Base-by-base conservation (phyloP, 2,113 vertebrate species). In the Perccottus glenii region DNA sequence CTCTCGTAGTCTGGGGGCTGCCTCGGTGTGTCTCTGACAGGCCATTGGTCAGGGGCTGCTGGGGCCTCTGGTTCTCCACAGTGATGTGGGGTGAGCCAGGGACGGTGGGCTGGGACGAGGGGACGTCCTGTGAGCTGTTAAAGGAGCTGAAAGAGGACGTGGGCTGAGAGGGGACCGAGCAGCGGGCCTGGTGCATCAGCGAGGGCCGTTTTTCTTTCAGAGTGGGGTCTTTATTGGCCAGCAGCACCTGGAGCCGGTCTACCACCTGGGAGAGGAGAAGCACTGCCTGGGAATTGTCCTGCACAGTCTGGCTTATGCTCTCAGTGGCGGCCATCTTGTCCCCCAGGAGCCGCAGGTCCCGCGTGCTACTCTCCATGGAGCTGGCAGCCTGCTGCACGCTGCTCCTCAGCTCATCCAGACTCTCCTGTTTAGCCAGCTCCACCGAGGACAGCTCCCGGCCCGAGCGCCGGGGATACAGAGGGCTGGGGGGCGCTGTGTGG, bases 251-350 rank as follows among this genome's bases (percentile, higher is more conserved):
- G 14, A 92, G 81, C 42, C 69, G 83, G 11, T 89, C 85, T 47
- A 92, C 82, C 42, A 88, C 86, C 74, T 86, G 75, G 0, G 81
- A 70, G 66, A 92, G 84, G 35, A 90, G 77, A 4, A 68, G 48
- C 47, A 92, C 40, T 8, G 90, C 87, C 42, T 80, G 84, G 4
- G 90, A 85, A 66, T 91, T 91, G 67, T 90, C 89, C 67, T 86
- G 87, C 12, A 90, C 85, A 0, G 82, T 88, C 60, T 88, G 86
- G 0, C 86, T 87, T 78, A 91, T 83, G 71, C 79, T 81, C 33
- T 90, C 87, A 0, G 83, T 88, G 0, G 86, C 88, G 0, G 80
- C 76, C 89, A 91, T 89, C 84, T 70, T 87, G 47, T 90, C 77
- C 9, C 88, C 87, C 1, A 89, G 83, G 9, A 82, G 59, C 62